Evolutionary conservation across 2,888 invertebrate species (phyloP), one percentile per base, ranked within the genome.

Genomic region (Limenitis camilla): DNA sequence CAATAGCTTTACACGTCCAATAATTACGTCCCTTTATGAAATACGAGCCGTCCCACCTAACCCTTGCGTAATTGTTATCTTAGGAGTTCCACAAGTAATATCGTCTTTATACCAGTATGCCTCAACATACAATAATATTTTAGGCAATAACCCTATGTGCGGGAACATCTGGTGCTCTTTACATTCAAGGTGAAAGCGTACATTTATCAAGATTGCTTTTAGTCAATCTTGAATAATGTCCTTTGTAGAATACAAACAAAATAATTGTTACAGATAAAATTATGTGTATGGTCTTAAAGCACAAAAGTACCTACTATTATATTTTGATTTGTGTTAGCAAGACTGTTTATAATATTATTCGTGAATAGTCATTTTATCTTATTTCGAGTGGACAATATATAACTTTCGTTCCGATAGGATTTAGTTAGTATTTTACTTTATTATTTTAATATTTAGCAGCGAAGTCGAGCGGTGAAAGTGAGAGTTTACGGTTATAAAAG

Each of bases 11-110:
- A 43, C 33, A 44, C 49, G 11, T 50, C 40, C 42, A 55, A 55
- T 55, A 53, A 58, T 53, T 49, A 49, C 49, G 49, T 46, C 46
- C 32, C 47, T 53, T 40, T 48, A 53, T 53, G 50, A 45, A 45
- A 55, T 49, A 52, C 52, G 38, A 52, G 40, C 19, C 10, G 55
- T 29, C 9, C 28, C 32, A 29, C 19, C 19, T 1, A 19, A 19
- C 19, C 49, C 32, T 29, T 32, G 30, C 4, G 29, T 52, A 52
- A 52, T 55, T 55, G 55, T 55, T 55, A 32, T 52, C 41, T 52
- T 36, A 55, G 43, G 40, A 42, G 39, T 36, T 8, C 38, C 9
- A 30, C n/a, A n/a, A 39, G n/a, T 44, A 39, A 50, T 40, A 50
- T 33, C n/a, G 35, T 50, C 30, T n/a, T n/a, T 11, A 33, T 50